Base-by-base conservation (phyloP, 2,888 invertebrate species). In the Yponomeuta malinellus region DNA sequence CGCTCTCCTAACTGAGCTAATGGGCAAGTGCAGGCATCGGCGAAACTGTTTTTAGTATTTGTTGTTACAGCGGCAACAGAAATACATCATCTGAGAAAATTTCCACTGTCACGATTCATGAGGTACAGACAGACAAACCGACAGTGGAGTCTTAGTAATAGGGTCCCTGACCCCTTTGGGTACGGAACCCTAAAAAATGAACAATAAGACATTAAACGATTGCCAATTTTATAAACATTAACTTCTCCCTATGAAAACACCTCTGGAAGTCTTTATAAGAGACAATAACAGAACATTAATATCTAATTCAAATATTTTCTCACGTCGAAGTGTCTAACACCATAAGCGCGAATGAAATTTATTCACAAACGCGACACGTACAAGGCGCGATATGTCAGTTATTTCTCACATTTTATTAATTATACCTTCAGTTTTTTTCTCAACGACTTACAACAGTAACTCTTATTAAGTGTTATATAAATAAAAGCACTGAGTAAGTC, bases 351-450 rank as follows among this genome's bases (percentile, higher is more conserved):
- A 59, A 59, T 59, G 15, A 76, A 80, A 82, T 81, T 78, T 77
- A 75, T 78, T 80, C 76, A 75, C 77, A 73, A 70, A 74, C 70
- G 73, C 76, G 75, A 73, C 70, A 77, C 79, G 76, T 81, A 79
- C 73, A 74, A 72, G 79, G 78, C 75, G 78, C 76, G 81, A 85
- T 87, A 88, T 89, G 87, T 86, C 86, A 88, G 79, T 76, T 81
- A 85, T 86, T 87, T 89, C 88, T 85, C 88, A 89, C 87, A 85
- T 86, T 83, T 85, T 83, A 84, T 83, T 81, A 82, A 86, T 84
- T 80, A 78, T 76, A 65, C 70, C 48, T 48, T n/a, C 33, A 10
- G 15, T 37, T 70, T 70, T 70, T 63, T 63, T 63, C 63, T 63
- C 15, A 23, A n/a, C 33, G 3, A 43, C 68, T 5, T 43, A 43